Base-by-base conservation (phyloP, 1,140 invertebrate genomes). In the Melitaea cinxia region DNA sequence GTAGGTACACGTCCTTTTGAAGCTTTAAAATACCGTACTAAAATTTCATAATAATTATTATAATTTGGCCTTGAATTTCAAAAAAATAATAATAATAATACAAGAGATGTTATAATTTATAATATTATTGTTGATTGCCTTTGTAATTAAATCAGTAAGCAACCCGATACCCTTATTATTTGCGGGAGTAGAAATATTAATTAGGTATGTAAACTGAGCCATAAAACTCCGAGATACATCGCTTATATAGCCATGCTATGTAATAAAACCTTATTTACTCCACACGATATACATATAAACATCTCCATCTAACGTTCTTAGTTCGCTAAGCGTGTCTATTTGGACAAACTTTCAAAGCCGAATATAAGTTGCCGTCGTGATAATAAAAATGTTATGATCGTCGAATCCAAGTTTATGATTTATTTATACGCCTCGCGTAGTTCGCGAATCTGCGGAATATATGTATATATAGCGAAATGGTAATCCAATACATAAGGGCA, bases 361-460 rank as follows among this genome's bases (percentile, higher is more conserved):
- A 71, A 72, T 73, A 74, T 71, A 76, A 80, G 69, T 83, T 67
- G 68, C 68, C 72, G 54, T 65, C 61, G 58, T 68, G 65, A 73
- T 80, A 82, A 79, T 80, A 82, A 85, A 85, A 83, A 75, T 82
- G 72, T 82, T 80, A 77, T 79, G 78, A 83, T 83, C 76, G 62
- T 59, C 70, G 68, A 69, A 78, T 60, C 68, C 68, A 70, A 78
- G 53, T 80, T 80, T 75, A 80, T 78, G 80, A 82, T 85, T 78
- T 82, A 81, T 85, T 82, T 82, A 78, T 82, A 72, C 68, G 64
- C 65, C 45, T 55, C 45, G 57, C 62, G 67, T 72, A 78, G 74
- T 78, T 78, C 56, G 45, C 49, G 70, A 74, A 62, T 70, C 68
- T 65, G 55, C 54, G 65, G 62, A 72, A 76, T 76, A 71, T 77